Conservation (phyloP, 2,888 invertebrate genomes). For the Nymphalis polychloros region DNA sequence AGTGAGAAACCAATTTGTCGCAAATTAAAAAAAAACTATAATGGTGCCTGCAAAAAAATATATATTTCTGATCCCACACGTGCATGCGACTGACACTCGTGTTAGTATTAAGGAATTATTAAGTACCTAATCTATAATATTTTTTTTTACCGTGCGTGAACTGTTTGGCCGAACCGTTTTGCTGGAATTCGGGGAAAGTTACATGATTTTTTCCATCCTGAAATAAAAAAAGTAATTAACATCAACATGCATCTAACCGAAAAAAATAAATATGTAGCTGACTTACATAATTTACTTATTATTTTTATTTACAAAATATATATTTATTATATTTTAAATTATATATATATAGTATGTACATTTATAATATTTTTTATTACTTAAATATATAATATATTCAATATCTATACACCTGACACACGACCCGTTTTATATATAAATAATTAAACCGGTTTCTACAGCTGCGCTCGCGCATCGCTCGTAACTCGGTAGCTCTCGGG, state of each 20-base stretch:
- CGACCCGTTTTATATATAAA: too few species aligned
- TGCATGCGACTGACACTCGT: slow-evolving; percentile 80
- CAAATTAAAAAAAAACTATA: slow-evolving; percentile 32
- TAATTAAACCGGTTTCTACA: too few species aligned
- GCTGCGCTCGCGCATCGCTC: too few species aligned
- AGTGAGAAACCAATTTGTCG: slow-evolving; percentile 26
- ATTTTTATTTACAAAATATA: too few species aligned
- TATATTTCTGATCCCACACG: slow-evolving; percentile 70
- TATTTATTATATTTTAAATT: too few species aligned
- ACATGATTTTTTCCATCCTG: slow-evolving; percentile 95
- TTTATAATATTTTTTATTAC: too few species aligned
- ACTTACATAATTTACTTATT: too few species aligned
- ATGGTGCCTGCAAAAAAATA: slow-evolving; percentile 36
- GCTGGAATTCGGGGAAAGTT: slow-evolving; percentile 94
- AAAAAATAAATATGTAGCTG: too few species aligned
- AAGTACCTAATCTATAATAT: slow-evolving; percentile 86
- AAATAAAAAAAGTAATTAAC: slow-evolving; percentile 47
- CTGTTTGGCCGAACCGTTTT: slow-evolving; percentile 93
- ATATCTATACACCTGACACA: too few species aligned
- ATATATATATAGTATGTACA: too few species aligned
- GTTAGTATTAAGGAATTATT: slow-evolving; percentile 74
- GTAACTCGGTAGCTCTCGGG: too few species aligned
- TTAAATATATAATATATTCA: too few species aligned
- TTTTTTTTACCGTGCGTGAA: slow-evolving; percentile 92
- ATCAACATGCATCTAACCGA: background rate